A percentile compares a stretch with the other conserved stretches of the same genome.
Conservation (phyloP, 37 sponge, comb jelly and placozoan genomes). For the Mnemiopsis leidyi region DNA sequence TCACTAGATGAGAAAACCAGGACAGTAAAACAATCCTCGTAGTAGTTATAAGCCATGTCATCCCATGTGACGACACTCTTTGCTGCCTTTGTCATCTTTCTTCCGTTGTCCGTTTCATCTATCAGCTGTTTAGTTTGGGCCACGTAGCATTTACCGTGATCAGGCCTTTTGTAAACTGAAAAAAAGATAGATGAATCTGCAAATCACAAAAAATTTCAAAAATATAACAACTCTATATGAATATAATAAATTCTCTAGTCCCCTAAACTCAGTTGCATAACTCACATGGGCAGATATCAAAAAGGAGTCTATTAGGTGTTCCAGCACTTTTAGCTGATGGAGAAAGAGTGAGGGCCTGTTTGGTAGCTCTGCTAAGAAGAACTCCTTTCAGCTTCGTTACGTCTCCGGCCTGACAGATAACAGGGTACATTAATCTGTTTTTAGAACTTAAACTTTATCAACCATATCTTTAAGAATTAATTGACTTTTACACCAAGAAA, state of each 20-base stretch:
- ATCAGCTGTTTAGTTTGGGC: not conserved
- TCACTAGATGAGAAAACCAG: not conserved
- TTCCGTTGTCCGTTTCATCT: not conserved
- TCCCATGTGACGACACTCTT: slow-evolving; percentile 48
- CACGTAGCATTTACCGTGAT: slow-evolving; percentile 15
- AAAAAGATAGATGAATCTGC: no score
- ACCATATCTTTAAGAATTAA: no score
- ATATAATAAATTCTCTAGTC: no score
- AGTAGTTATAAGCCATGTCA: not conserved
- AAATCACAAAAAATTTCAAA: no score
- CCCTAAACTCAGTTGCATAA: no score
- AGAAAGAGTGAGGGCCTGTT: not conserved
- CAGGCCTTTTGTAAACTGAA: slow-evolving; percentile 38
- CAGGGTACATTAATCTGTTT: no score
- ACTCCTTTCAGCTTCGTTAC: not conserved
- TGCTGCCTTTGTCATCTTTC: not conserved
- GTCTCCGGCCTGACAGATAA: slow-evolving; percentile 7
- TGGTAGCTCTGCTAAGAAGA: slow-evolving; percentile 2
- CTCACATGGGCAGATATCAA: slow-evolving; percentile 61
- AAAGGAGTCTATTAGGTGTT: slow-evolving; percentile 24
- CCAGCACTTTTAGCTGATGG: not conserved
- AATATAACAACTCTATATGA: no score
- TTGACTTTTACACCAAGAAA: no score
- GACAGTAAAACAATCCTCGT: slow-evolving; percentile 46
- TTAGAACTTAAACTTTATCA: no score